phyloP scores from a whole-genome alignment of 2,888 invertebrate genomes.

The Drosophila pseudotakahashii region DNA sequence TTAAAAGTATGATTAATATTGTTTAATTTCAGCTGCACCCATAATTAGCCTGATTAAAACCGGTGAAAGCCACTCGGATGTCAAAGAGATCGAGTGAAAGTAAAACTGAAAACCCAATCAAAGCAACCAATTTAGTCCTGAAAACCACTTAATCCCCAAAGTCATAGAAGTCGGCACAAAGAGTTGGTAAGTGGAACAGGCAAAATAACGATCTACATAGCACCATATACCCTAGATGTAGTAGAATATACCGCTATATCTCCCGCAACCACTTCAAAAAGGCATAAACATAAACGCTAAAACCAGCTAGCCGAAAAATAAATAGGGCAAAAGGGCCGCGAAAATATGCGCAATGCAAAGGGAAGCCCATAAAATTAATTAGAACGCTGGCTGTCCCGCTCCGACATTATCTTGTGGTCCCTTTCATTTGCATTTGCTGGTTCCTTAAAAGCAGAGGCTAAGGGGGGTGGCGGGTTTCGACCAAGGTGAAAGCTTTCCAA shows the following conservation, averaged over 20 bases:
- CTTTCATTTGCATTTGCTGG: conserved; percentile 46
- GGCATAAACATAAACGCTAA: conserved; percentile 41
- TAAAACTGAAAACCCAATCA: conserved; percentile 29
- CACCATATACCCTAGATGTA: conserved; percentile 6
- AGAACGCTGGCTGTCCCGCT: conserved; percentile 46
- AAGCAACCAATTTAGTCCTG: conserved; percentile 10
- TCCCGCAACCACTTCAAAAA: conserved; percentile 59
- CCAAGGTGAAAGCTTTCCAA: conserved; percentile 56
- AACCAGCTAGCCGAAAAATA: conserved; percentile 16
- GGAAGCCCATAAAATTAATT: conserved; percentile 67
- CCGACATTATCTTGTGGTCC: conserved; percentile 22
- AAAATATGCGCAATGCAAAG: conserved; percentile 40
- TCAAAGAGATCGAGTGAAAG: conserved; percentile 9
- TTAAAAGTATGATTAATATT: too few species aligned
- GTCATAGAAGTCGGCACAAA: conserved; percentile 38
- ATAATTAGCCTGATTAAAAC: conserved; percentile 51
- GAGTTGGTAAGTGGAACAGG: conserved; percentile 25
- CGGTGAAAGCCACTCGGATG: conserved; percentile 4
- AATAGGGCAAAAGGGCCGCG: conserved; percentile 7
- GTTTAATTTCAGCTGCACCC: conserved; percentile 31
- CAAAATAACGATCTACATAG: conserved; percentile 28
- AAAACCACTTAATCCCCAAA: conserved; percentile 11
- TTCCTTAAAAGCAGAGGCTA: conserved; percentile 11
- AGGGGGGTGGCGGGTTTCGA: neutral
- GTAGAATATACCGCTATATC: conserved; percentile 13